Evolutionary conservation across 2,113 vertebrate species (phyloP).

Genomic region (Ammodytes marinus): DNA sequence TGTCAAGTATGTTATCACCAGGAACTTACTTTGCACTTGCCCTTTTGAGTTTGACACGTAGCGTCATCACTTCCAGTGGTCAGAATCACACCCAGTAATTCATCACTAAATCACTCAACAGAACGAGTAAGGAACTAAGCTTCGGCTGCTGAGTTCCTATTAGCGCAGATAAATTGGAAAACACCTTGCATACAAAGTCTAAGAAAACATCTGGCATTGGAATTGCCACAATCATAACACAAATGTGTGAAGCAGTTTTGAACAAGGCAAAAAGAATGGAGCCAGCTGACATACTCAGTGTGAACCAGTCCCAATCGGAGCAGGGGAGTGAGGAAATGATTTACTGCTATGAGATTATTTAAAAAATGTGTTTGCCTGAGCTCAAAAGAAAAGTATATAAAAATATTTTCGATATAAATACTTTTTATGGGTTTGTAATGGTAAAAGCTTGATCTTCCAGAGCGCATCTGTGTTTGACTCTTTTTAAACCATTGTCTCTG

Average conservation of each 20-base stretch:
- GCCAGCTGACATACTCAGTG: slow-evolving; percentile 3
- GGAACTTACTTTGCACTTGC: slow-evolving; percentile 59
- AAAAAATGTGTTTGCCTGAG: slow-evolving; percentile 55
- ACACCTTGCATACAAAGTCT: background rate
- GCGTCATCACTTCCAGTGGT: slow-evolving; percentile 39
- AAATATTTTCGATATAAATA: slow-evolving; percentile 50
- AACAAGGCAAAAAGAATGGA: slow-evolving; percentile 24
- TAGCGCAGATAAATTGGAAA: background rate
- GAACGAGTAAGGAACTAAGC: slow-evolving; percentile 23
- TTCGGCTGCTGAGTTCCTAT: slow-evolving; percentile 15
- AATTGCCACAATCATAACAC: slow-evolving; percentile 14
- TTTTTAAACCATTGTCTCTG: slow-evolving; percentile 69
- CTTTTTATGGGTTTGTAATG: slow-evolving; percentile 60
- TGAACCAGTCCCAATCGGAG: background rate
- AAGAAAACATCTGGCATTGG: background rate
- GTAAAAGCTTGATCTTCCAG: slow-evolving; percentile 42
- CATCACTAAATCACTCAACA: slow-evolving; percentile 47
- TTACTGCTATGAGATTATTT: slow-evolving; percentile 17
- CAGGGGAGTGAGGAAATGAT: slow-evolving; percentile 15
- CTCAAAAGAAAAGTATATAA: slow-evolving; percentile 24
- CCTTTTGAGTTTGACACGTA: slow-evolving; percentile 47
- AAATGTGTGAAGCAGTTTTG: slow-evolving; percentile 16
- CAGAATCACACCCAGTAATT: slow-evolving; percentile 51
- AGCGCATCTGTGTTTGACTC: slow-evolving; percentile 69
- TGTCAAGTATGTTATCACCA: slow-evolving; percentile 60